Conservation (phyloP, 2,888 invertebrate genomes). For the Gymnoscelis rufifasciata region DNA sequence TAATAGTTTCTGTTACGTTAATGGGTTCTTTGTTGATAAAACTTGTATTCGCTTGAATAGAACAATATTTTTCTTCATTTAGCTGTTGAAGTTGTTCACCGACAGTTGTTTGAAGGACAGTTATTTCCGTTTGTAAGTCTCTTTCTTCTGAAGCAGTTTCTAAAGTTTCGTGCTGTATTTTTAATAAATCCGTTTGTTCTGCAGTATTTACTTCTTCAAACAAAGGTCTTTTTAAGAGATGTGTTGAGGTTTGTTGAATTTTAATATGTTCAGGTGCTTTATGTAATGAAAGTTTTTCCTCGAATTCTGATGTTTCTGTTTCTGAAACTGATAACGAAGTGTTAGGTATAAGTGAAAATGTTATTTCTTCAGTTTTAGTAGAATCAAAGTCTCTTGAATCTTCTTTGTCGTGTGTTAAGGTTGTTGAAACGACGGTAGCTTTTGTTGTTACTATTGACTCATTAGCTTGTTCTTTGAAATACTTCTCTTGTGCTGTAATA, state of each 20-base stretch:
- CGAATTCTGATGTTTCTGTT: conserved; percentile 82
- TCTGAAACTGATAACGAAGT: conserved; percentile 81
- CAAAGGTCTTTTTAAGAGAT: conserved; percentile 63
- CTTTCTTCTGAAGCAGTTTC: conserved; percentile 52
- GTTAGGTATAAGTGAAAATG: conserved; percentile 76
- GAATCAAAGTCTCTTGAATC: conserved; percentile 42
- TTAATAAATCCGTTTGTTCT: conserved; percentile 54
- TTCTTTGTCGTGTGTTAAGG: conserved; percentile 83
- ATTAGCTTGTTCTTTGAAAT: conserved; percentile 51
- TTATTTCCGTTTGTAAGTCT: conserved; percentile 63
- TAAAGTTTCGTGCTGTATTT: conserved; percentile 29
- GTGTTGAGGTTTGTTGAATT: conserved; percentile 46
- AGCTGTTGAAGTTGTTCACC: conserved; percentile 76
- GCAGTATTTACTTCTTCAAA: conserved; percentile 67
- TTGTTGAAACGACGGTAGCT: conserved; percentile 81
- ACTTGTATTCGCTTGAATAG: conserved; percentile 73
- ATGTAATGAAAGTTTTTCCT: conserved; percentile 70
- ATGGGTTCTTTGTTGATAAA: conserved; percentile 80
- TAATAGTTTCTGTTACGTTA: conserved; percentile 77
- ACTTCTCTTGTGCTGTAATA: conserved; percentile 76
- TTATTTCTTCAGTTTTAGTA: conserved; percentile 54
- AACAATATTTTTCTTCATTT: conserved; percentile 74
- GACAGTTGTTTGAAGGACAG: conserved; percentile 54
- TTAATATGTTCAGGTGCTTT: conserved; percentile 40
- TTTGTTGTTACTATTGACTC: conserved; percentile 79